Evolutionary conservation across 2,888 invertebrate genomes (phyloP).

Genomic region (Creontiades dilutus): DNA sequence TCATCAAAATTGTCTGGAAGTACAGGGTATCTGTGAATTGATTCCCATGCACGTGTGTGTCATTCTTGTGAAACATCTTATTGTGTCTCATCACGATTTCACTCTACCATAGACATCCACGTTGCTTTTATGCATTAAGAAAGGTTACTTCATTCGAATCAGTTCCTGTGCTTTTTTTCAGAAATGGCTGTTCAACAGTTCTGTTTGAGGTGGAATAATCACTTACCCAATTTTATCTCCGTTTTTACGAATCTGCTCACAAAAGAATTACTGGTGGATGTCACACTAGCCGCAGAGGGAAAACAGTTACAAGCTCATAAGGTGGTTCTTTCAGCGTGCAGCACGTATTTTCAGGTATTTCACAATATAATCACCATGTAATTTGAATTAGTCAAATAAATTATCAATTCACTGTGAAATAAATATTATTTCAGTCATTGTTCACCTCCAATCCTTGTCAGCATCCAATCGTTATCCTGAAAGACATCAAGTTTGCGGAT

Average conservation of each 20-base stretch:
- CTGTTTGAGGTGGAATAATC: slow-evolving; percentile 94
- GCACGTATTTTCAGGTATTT: slow-evolving; percentile 92
- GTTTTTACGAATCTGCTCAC: slow-evolving; percentile 91
- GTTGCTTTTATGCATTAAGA: no score
- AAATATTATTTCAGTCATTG: slow-evolving; percentile 82
- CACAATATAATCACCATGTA: slow-evolving; percentile 69
- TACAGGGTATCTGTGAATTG: no score
- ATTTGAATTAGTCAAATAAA: background rate
- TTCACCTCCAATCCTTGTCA: slow-evolving; percentile 92
- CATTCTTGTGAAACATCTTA: no score
- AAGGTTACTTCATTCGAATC: no score
- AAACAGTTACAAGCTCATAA: slow-evolving; percentile 93
- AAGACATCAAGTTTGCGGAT: slow-evolving; percentile 92
- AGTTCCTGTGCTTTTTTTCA: background rate
- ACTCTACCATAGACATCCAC: no score
- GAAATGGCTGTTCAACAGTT: slow-evolving; percentile 87
- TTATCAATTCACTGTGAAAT: background rate
- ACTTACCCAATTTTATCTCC: slow-evolving; percentile 94
- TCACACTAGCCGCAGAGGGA: slow-evolving; percentile 94
- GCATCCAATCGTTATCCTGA: slow-evolving; percentile 93
- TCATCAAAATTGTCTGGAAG: no score
- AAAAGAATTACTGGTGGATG: slow-evolving; percentile 92
- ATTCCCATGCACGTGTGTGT: no score
- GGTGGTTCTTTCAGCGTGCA: slow-evolving; percentile 93
- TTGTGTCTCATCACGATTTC: no score